A percentile compares a stretch with the other conserved stretches of the same genome.
Conservation (phyloP, 2,888 invertebrate species). For the Lasioglossum lativentre region DNA sequence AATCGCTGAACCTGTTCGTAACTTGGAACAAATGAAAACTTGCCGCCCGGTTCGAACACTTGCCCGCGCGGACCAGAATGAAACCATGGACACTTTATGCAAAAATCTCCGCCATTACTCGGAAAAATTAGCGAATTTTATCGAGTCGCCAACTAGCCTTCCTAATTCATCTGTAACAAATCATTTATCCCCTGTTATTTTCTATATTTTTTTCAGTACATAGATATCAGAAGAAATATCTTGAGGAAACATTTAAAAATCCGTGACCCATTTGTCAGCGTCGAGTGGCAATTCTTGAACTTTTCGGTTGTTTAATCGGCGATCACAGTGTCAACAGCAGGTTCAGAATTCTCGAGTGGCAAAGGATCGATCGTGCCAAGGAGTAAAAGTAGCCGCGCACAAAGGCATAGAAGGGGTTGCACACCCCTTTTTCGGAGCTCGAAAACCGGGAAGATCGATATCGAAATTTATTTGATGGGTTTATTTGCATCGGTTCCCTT, state of each 20-base stretch:
- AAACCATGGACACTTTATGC: constrained; percentile 24
- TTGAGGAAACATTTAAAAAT: too few relatives aligned
- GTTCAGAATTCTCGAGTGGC: constrained; percentile 3
- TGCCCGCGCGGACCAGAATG: constrained; percentile 44
- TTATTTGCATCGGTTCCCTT: constrained; percentile 80
- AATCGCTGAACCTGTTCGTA: constrained; percentile 72
- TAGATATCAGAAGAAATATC: background rate
- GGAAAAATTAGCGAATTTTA: background rate
- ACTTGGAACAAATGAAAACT: constrained; percentile 73
- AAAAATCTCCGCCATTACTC: background rate
- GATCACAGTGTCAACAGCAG: constrained; percentile 15
- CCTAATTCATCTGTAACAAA: background rate
- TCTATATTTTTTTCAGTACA: too few relatives aligned
- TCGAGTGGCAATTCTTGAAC: background rate
- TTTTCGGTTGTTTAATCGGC: background rate
- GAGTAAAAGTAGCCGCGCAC: background rate
- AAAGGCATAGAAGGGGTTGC: constrained; percentile 13
- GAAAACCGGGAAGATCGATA: constrained; percentile 77
- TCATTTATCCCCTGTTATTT: too few relatives aligned
- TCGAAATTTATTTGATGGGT: constrained; percentile 83
- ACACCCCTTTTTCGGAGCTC: constrained; percentile 22
- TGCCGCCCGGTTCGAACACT: constrained; percentile 65
- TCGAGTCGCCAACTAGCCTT: background rate
- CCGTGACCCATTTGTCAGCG: background rate
- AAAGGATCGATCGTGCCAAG: background rate